Base-by-base conservation (phyloP, 2,797 vertebrate species). In the Gallinago stenura region DNA sequence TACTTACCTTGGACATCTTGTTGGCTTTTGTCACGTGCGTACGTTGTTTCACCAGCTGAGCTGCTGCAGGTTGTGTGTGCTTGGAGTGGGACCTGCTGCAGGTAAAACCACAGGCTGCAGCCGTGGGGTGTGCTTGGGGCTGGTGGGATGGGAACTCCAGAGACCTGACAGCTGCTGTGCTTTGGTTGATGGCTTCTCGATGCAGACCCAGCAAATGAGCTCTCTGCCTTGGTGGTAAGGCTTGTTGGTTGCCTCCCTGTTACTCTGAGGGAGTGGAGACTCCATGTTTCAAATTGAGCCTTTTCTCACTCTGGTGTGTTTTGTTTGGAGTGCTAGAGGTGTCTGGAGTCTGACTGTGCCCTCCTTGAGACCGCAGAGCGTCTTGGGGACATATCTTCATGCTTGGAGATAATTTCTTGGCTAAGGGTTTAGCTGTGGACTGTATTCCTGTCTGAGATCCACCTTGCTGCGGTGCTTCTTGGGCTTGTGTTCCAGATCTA, bases 281-380 rank as follows among this genome's bases (percentile, higher is more conserved):
- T 31, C 7, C 6, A 26, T 19, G 2, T 45, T 93, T 57, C 10
- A 53, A 31, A 22, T 53, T 16, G 53, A 78, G 51, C 58, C 4
- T 37, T 58, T 58, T 88, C 8, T 69, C 11, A 9, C 1, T 28
- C 24, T 1, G 0, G 0, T 41, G 20, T n/a, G 30, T 48, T 17
- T 77, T 48, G 20, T 53, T 48, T 33, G 37, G 41, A 37, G 58
- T 61, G 37, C 2, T 18, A 3, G 45, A 72, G 53, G 45, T 33
- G 4, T 60, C 26, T 91, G 37, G 50, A 76, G 62, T 22, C 5
- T 45, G 21, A n/a, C 6, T 6, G 15, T 83, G 12, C 10, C 10
- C 4, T 65, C 21, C 16, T 28, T 61, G 48, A 53, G 43, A 33
- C 30, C 4, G 48, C 2, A 3, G 60, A 30, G 45, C 4, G 3